phyloP scores from a whole-genome alignment of 2,888 invertebrate species.

The Drosophila cognata region DNA sequence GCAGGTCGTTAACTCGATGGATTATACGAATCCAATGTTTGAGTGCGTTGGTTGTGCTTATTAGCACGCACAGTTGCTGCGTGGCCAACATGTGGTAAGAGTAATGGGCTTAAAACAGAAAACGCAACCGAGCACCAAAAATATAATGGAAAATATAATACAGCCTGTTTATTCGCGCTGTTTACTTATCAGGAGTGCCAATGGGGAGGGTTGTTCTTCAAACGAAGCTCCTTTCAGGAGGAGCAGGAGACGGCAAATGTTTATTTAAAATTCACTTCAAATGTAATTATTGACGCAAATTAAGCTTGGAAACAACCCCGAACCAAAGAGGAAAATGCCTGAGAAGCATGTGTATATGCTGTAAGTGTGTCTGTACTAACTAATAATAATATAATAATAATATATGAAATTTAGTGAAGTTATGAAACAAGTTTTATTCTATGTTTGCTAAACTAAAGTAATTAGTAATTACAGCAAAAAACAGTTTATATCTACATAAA shows the following conservation, averaged over 20 bases:
- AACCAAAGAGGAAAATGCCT: not conserved
- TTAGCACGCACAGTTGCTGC: constrained; percentile 32
- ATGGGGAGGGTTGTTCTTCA: not conserved
- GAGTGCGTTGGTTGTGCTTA: constrained; percentile 24
- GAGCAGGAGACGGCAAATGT: constrained; percentile 25
- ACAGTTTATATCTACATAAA: not conserved
- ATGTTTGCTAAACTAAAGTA: not conserved
- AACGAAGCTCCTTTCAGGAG: not conserved
- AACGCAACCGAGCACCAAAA: constrained; percentile 41
- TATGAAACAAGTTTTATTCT: not conserved
- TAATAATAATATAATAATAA: not conserved
- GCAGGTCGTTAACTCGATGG: not conserved
- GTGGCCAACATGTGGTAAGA: constrained; percentile 59
- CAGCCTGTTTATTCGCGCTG: constrained; percentile 46
- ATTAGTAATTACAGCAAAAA: not conserved
- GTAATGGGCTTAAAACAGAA: constrained; percentile 54
- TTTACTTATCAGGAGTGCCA: constrained; percentile 22
- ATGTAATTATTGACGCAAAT: constrained; percentile 50
- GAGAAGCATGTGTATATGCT: not conserved
- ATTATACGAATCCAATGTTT: constrained; percentile 2
- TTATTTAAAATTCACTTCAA: constrained; percentile 45
- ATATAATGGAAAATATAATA: constrained; percentile 60
- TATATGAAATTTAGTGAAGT: not conserved
- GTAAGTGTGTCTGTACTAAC: not conserved
- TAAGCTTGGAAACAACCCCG: constrained; percentile 9